Percentiles rank a stretch among this genome's conserved stretches.
Conservation (phyloP, 2,888 invertebrate species). For the Glaucopsyche alexis region DNA sequence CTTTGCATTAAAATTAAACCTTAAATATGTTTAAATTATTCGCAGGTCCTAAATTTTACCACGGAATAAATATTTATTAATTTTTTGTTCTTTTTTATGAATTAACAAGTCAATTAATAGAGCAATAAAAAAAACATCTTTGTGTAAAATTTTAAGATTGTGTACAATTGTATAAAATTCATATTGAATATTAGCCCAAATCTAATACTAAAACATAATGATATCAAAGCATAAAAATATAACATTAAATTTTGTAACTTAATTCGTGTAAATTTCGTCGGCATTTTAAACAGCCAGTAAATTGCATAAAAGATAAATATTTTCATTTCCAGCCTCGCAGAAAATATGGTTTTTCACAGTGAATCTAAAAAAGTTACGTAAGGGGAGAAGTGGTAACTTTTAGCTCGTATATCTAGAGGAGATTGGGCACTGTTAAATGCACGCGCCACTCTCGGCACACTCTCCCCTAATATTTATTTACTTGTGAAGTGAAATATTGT, state of each 20-base stretch:
- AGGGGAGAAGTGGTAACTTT: slow-evolving; percentile 23
- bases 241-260: neutral
- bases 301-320: slow-evolving; percentile 24
- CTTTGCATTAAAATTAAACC: slow-evolving; percentile 22
- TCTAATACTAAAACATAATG: neutral
- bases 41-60: neutral
- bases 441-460: slow-evolving; percentile 30
- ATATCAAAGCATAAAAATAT: neutral
- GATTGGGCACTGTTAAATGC: slow-evolving; percentile 32
- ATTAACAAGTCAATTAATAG: too few relatives aligned
- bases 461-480: slow-evolving; percentile 26
- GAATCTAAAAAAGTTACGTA: neutral
- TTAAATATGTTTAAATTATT: slow-evolving; percentile 23
- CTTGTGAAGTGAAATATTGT: slow-evolving; percentile 8
- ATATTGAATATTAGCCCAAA: too few relatives aligned
- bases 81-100: neutral
- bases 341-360: slow-evolving; percentile 1
- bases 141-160: too few relatives aligned
- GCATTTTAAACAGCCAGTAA: slow-evolving; percentile 8
- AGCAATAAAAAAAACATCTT: too few relatives aligned
- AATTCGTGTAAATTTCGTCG: neutral
- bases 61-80: neutral
- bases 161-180: too few relatives aligned
- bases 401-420: slow-evolving; percentile 31
- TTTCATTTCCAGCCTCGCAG: neutral